phyloP scores from a whole-genome alignment of 1,140 invertebrate species.

The Arion vulgaris region DNA sequence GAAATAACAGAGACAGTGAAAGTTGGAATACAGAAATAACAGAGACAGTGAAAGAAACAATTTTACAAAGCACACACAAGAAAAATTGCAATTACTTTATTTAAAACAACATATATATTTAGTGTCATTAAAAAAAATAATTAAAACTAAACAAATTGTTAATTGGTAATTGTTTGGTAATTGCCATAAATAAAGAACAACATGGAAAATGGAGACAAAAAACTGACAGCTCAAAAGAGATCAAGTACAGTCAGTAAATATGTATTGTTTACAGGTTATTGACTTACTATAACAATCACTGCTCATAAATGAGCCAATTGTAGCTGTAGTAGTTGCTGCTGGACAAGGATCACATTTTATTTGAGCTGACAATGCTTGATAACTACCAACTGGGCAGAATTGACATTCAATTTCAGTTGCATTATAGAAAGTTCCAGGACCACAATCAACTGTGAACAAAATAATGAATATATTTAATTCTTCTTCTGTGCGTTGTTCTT shows the following conservation, averaged over 20 bases:
- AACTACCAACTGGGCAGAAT: conserved; percentile 52
- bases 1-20: no score
- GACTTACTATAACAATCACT: conserved; percentile 51
- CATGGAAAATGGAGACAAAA: background rate
- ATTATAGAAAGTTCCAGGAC: conserved; percentile 52
- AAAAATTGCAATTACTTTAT: no score
- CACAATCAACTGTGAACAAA: conserved; percentile 53
- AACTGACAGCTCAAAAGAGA: background rate
- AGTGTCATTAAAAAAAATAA: no score
- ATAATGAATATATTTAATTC: no score
- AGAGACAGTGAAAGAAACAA: no score
- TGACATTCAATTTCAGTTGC: conserved; percentile 47
- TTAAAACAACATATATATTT: no score
- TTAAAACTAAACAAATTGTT: no score
- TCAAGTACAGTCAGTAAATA: background rate
- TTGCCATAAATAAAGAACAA: no score
- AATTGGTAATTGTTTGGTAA: no score
- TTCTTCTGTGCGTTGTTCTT: no score
- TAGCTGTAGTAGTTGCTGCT: conserved; percentile 46
- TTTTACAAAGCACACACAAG: no score
- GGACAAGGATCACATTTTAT: conserved; percentile 46
- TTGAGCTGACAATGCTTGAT: conserved; percentile 39
- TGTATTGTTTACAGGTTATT: background rate
- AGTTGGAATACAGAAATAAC: no score
- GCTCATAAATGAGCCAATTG: conserved; percentile 29